Evolutionary conservation across 1,140 invertebrate species (phyloP), one percentile per base, ranked within the genome.

Genomic region (Gryllus bimaculatus): DNA sequence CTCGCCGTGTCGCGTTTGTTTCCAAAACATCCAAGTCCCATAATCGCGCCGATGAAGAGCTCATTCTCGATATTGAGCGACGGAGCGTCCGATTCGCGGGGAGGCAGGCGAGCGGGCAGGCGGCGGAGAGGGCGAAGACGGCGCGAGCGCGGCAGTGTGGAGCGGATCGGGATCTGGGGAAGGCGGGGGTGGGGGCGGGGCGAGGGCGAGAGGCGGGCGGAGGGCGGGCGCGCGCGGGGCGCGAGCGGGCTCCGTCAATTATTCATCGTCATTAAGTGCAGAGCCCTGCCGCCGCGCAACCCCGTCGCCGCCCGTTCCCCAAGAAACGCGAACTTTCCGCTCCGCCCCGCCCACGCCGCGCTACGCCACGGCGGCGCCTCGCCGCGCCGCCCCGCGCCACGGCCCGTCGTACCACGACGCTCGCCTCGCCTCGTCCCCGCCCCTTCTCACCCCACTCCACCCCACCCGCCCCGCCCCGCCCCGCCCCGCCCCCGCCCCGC

Each of bases 211-310:
- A 7, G 54, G 0, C 10, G 54, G 18, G 54, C 2, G 1, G 26
- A 7, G 0, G 54, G 0, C 10, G 54, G 18, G 54, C 10, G 18
- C 10, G 54, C n/a, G n/a, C n/a, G n/a, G n/a, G n/a, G n/a, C n/a
- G n/a, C n/a, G 18, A 18, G 54, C 10, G 10, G 54, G 54, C 18
- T 18, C 54, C 54, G 54, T 66, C 54, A 66, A 66, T 66, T 66
- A 66, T 66, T 66, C 54, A 66, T 66, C 54, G 54, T 66, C 54
- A 66, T 66, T 66, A 66, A 66, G 54, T 66, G 54, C 54, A 66
- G 54, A 66, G 54, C 54, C 10, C 54, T 66, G 54, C 54, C 54
- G 54, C 10, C 54, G 54, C 18, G 26, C 26, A 39, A 39, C 26
- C 1, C 26, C 26, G 26, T 39, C 26, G 26, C 54, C 10, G 10